phyloP scores from a whole-genome alignment of 1,140 invertebrate species.

The Leptestheria dahalacensis region DNA sequence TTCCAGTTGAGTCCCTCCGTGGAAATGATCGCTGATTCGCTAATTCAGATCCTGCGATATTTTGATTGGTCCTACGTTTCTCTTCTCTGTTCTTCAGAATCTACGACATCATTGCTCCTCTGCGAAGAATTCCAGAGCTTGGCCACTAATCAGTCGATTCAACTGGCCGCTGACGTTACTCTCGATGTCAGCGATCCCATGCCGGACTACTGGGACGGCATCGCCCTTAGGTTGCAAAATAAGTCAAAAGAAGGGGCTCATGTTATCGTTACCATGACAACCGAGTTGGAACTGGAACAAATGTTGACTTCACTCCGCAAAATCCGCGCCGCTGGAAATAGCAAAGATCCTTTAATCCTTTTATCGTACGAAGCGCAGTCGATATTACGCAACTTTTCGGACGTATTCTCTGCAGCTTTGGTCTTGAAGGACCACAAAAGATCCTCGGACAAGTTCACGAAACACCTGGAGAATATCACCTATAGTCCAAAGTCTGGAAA shows the following conservation, averaged over 20 bases:
- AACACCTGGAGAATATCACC: neutral
- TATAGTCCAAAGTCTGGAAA: neutral
- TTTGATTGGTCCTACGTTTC: conserved; percentile 8
- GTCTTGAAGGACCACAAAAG: neutral
- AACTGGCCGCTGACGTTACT: neutral
- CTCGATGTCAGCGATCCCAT: neutral
- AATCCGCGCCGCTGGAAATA: neutral
- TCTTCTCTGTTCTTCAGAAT: neutral
- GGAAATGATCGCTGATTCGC: neutral
- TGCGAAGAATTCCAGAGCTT: conserved; percentile 8
- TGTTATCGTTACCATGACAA: neutral
- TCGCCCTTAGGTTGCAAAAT: neutral
- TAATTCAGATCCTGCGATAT: neutral
- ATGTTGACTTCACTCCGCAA: neutral
- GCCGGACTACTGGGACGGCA: neutral
- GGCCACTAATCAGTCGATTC: neutral
- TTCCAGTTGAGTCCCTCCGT: conserved; percentile 3
- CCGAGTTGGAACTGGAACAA: neutral
- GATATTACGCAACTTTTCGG: neutral
- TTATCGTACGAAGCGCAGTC: neutral
- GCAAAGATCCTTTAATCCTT: neutral
- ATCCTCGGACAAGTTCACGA: neutral
- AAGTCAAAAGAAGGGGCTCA: conserved; percentile 5
- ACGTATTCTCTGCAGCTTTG: neutral
- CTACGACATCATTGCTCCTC: neutral